A percentile compares a stretch with the other conserved stretches of the same genome.
Conservation (phyloP, 2,113 vertebrate species). For the Tringa solitaria region DNA sequence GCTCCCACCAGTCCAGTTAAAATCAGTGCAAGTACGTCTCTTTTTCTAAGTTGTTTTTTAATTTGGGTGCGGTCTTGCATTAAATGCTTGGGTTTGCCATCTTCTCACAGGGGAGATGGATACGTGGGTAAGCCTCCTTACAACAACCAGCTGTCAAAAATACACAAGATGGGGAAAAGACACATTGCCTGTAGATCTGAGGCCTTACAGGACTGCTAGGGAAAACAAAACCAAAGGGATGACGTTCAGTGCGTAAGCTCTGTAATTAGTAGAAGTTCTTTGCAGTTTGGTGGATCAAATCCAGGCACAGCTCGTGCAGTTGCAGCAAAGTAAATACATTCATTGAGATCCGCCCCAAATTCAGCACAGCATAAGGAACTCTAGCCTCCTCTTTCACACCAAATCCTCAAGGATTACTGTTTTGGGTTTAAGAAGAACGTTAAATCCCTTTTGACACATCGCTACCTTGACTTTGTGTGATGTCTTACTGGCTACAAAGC, state of each 20-base stretch:
- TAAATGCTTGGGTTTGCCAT: not conserved
- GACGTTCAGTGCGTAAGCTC: not conserved
- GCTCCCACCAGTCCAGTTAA: conserved; percentile 89
- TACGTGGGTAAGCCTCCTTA: not conserved
- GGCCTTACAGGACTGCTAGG: not conserved
- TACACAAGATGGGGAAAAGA: not conserved
- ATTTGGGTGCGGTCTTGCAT: not conserved
- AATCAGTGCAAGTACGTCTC: conserved; percentile 70
- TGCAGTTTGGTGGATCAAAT: not conserved
- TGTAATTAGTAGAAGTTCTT: not conserved
- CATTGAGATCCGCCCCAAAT: not conserved
- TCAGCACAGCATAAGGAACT: not conserved
- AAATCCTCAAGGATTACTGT: not conserved
- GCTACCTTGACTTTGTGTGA: not conserved
- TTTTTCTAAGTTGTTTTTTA: not conserved
- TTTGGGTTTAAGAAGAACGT: not conserved
- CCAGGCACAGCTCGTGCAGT: not conserved
- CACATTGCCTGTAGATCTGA: not conserved
- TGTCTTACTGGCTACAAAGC: no score
- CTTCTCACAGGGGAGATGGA: not conserved
- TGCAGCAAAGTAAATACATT: not conserved
- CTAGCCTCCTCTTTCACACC: not conserved
- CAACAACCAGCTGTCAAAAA: not conserved
- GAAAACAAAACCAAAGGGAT: not conserved
- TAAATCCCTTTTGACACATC: not conserved